Evolutionary conservation across 2,797 vertebrate species (phyloP).

Genomic region (Hypotaenidia philippensis): DNA sequence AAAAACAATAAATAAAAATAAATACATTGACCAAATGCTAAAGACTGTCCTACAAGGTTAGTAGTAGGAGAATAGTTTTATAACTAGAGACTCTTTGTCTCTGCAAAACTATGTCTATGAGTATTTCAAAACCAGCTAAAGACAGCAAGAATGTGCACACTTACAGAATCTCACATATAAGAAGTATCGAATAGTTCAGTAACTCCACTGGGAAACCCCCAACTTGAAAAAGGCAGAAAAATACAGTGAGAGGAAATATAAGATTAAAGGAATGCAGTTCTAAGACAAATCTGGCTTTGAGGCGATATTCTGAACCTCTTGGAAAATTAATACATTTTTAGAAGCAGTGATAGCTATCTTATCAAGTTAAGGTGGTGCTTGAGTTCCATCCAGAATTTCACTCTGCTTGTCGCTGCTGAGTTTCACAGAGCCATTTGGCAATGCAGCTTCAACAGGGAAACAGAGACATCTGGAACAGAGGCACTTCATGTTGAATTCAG

Average conservation of each 20-base stretch:
- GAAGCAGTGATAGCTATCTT: background rate
- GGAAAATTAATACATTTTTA: background rate
- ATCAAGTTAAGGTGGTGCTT: background rate
- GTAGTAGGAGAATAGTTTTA: background rate
- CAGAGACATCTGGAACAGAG: background rate
- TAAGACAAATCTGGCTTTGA: background rate
- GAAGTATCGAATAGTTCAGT: background rate
- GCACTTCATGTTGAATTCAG: background rate
- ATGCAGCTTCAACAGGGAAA: background rate
- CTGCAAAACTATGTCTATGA: background rate
- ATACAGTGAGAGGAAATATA: background rate
- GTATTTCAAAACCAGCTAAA: background rate
- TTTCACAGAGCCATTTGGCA: background rate
- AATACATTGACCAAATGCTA: background rate
- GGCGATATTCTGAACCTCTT: background rate
- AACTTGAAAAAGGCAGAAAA: no score
- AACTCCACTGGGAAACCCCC: no score
- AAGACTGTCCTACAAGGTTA: background rate
- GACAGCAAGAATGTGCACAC: no score
- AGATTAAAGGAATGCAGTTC: background rate
- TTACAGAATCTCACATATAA: background rate
- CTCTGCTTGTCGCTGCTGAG: background rate
- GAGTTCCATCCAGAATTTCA: background rate
- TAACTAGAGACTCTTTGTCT: background rate
- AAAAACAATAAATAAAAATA: background rate